Conservation (phyloP, 2,797 vertebrate genomes). For the Centroberyx gerrardi region DNA sequence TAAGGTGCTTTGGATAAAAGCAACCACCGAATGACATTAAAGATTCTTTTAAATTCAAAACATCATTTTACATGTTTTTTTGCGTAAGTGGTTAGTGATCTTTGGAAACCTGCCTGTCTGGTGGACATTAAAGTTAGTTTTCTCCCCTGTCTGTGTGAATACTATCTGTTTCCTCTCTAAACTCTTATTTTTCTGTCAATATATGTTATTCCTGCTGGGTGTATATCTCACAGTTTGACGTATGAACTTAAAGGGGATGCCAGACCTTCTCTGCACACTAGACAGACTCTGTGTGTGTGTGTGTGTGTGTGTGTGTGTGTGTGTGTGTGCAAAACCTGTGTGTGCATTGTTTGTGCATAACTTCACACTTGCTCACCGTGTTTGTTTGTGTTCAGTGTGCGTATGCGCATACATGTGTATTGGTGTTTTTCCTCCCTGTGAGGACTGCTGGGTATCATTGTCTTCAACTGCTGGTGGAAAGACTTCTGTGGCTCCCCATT, state of each 20-base stretch:
- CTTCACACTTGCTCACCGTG: conserved; percentile 52
- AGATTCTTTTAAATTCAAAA: not conserved
- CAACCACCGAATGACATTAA: not conserved
- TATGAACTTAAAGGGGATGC: conserved; percentile 50
- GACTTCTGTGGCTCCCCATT: conserved; percentile 62
- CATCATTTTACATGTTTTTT: too few species aligned
- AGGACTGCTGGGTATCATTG: conserved; percentile 53
- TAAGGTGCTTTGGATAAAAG: conserved; percentile 10
- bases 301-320: not conserved
- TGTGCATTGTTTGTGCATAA: not conserved
- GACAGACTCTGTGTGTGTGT: not conserved
- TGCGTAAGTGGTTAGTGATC: too few species aligned
- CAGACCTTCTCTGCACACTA: conserved; percentile 43
- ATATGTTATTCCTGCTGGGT: conserved; percentile 48
- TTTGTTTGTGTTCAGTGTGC: conserved; percentile 49
- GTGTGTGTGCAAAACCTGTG: conserved; percentile 25
- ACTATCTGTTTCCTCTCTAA: conserved; percentile 30
- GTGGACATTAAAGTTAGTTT: not conserved
- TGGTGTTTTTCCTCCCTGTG: conserved; percentile 52
- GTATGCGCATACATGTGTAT: conserved; percentile 34
- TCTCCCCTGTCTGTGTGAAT: conserved; percentile 7
- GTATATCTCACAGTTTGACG: conserved; percentile 50
- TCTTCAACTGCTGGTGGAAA: conserved; percentile 66
- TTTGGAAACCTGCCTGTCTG: too few species aligned
- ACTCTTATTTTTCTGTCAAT: conserved; percentile 23